Conservation (phyloP, 1,140 invertebrate species). For the Aphidius ervi region DNA sequence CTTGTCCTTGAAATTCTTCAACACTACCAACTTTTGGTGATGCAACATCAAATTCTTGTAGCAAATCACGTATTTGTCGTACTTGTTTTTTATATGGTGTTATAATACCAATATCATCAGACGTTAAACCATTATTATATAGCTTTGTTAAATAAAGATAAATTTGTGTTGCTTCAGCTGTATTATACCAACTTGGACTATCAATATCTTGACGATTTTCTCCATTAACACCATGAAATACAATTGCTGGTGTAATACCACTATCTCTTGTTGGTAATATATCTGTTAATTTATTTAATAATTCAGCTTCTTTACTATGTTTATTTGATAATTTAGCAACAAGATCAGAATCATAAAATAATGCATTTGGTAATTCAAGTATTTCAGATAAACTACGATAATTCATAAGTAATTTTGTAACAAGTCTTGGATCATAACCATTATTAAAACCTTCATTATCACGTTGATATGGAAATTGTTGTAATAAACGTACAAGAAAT, state of each 20-base stretch:
- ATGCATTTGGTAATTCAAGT: slow-evolving; percentile 66
- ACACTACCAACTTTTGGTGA: slow-evolving; percentile 85
- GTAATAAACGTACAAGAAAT: slow-evolving; percentile 66
- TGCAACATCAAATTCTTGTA: slow-evolving; percentile 63
- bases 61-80: slow-evolving; percentile 64
- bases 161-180: slow-evolving; percentile 73
- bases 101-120: slow-evolving; percentile 84
- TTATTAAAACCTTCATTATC: slow-evolving; percentile 56
- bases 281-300: slow-evolving; percentile 33
- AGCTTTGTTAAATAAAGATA: slow-evolving; percentile 60
- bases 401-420: slow-evolving; percentile 71
- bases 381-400: slow-evolving; percentile 78
- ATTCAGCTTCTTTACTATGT: slow-evolving; percentile 38
- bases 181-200: slow-evolving; percentile 86
- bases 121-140: slow-evolving; percentile 60
- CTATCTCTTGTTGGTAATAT: slow-evolving; percentile 40
- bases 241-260: slow-evolving; percentile 54
- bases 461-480: slow-evolving; percentile 62
- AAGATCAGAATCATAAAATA: slow-evolving; percentile 80
- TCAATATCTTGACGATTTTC: slow-evolving; percentile 67
- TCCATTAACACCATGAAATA: slow-evolving; percentile 81
- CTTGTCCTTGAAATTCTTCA: slow-evolving; percentile 95
- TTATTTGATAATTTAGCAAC: slow-evolving; percentile 45
- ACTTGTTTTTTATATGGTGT: slow-evolving; percentile 90
- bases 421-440: slow-evolving; percentile 64